These are phyloP conservation scores for Crocidura indochinensis DNA, from an alignment of 2,797 vertebrate genomes.

Conservation along the genomic window DNA sequence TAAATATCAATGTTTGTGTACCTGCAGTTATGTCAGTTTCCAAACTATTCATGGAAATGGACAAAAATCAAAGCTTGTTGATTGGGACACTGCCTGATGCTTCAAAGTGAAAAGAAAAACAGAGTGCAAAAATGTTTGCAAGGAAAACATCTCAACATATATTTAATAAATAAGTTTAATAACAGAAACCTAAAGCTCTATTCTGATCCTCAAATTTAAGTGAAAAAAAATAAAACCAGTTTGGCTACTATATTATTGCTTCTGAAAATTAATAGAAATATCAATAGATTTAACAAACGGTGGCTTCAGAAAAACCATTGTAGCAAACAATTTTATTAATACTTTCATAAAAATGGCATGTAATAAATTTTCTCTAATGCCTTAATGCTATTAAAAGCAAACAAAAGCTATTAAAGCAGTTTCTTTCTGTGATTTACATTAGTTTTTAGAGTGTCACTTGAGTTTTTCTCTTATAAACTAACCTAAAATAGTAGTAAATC, in stretches of 20 bases:
- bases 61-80: slow-evolving; percentile 74
- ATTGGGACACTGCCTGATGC: background rate
- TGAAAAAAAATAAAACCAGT: slow-evolving; percentile 56
- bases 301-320: slow-evolving; percentile 84
- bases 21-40: slow-evolving; percentile 49
- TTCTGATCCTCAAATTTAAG: slow-evolving; percentile 71
- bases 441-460: slow-evolving; percentile 70
- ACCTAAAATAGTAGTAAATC: slow-evolving; percentile 84
- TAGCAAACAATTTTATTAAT: slow-evolving; percentile 87
- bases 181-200: slow-evolving; percentile 71
- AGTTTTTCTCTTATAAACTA: slow-evolving; percentile 81
- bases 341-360: slow-evolving; percentile 83
- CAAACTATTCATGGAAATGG: slow-evolving; percentile 62
- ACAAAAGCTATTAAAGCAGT: slow-evolving; percentile 80
- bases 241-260: slow-evolving; percentile 68
- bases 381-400: slow-evolving; percentile 83
- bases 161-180: slow-evolving; percentile 63
- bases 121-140: slow-evolving; percentile 63
- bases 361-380: slow-evolving; percentile 84
- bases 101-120: slow-evolving; percentile 68
- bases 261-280: slow-evolving; percentile 78
- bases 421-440: slow-evolving; percentile 81
- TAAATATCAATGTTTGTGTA: slow-evolving; percentile 57
- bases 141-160: slow-evolving; percentile 69
- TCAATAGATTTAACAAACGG: slow-evolving; percentile 85